Percentiles rank a stretch among this genome's conserved stretches.
Conservation (phyloP, 35 echinoderm and acorn worm genomes). For the Heliocidaris tuberculata region DNA sequence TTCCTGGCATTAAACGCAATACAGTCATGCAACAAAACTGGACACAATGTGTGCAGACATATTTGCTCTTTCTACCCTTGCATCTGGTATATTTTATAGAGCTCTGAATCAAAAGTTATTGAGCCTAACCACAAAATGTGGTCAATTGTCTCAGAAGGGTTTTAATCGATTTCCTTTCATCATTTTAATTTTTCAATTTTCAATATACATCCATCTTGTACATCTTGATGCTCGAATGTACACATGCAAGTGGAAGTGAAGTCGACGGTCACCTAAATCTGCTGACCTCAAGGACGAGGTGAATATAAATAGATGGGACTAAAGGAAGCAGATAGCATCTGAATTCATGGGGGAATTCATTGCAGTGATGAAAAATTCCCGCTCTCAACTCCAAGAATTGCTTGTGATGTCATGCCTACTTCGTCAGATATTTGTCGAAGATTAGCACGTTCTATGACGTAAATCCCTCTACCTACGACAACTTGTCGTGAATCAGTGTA, state of each 20-base stretch:
- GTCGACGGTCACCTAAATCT: not conserved
- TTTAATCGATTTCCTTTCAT: not conserved
- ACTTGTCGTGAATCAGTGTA: not conserved
- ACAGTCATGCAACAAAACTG: too few species aligned
- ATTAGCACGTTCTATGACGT: not conserved
- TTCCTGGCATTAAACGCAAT: too few species aligned
- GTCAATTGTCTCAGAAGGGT: too few species aligned
- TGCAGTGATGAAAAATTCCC: constrained; percentile 11
- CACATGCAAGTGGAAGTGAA: not conserved
- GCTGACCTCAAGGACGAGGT: not conserved
- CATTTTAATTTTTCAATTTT: not conserved
- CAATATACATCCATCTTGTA: not conserved
- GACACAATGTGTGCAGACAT: too few species aligned
- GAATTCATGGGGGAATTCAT: not conserved
- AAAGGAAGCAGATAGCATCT: not conserved
- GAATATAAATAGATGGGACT: not conserved
- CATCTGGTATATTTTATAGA: too few species aligned
- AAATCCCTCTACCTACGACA: not conserved
- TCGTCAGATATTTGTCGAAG: not conserved
- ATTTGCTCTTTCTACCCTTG: too few species aligned
- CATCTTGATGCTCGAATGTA: not conserved
- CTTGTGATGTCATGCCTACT: not conserved
- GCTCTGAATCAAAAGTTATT: too few species aligned
- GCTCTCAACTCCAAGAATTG: not conserved
- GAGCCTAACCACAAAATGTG: too few species aligned